Evolutionary conservation across 2,797 vertebrate species (phyloP).

Genomic region (Melopsittacus undulatus): DNA sequence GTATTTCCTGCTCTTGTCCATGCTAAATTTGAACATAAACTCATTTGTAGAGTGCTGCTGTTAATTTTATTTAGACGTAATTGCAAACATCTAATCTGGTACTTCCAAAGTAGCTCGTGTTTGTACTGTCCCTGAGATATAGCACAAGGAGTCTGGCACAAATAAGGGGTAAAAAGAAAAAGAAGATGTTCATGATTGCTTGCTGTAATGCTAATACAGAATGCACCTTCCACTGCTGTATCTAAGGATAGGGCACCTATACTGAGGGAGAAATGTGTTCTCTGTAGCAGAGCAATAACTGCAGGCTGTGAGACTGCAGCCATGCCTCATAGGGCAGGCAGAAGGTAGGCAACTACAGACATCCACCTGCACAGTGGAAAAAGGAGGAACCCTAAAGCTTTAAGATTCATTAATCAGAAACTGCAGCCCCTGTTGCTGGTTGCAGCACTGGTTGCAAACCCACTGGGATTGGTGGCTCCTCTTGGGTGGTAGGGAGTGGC

Average conservation of each 20-base stretch:
- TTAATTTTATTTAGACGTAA: not conserved
- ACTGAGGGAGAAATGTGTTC: too few species aligned
- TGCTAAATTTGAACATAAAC: not conserved
- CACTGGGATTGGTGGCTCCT: not conserved
- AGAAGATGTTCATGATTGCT: not conserved
- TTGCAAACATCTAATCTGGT: not conserved
- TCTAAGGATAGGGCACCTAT: not conserved
- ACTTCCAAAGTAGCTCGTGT: not conserved
- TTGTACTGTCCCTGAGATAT: not conserved
- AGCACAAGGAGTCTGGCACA: not conserved
- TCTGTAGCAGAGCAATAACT: fast-evolving
- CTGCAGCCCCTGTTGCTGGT: too few species aligned
- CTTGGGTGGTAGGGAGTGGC: not conserved
- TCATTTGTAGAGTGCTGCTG: not conserved
- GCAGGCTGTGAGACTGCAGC: not conserved
- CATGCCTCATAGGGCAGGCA: not conserved
- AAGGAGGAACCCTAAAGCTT: not conserved
- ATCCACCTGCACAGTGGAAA: fast-evolving
- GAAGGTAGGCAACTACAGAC: not conserved
- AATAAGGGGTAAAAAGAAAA: not conserved
- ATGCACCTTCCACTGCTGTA: too few species aligned
- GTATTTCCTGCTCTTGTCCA: not conserved
- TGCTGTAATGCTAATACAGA: not conserved
- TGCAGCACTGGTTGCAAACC: too few species aligned
- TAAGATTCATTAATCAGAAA: not conserved